A percentile compares a stretch with the other conserved stretches of the same genome.
These are phyloP conservation scores for Buphagus erythrorhynchus DNA, from an alignment of 2,797 vertebrate genomes.

Conservation along the genomic window DNA sequence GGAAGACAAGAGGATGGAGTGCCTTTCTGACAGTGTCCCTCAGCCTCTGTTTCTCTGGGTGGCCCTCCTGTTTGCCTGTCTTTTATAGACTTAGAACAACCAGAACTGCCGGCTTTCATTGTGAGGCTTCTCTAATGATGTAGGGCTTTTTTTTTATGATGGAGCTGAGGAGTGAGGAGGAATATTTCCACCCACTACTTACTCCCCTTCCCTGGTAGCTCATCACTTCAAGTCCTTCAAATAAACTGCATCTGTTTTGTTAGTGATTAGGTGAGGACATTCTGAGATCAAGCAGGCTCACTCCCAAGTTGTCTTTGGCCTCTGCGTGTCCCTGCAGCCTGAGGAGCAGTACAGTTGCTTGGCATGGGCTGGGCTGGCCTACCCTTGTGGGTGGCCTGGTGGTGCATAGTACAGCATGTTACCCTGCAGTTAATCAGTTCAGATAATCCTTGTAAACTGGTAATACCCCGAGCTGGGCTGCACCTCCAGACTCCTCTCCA, in stretches of 20 bases:
- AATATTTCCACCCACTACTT: neutral
- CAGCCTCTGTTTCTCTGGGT: neutral
- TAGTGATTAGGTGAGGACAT: neutral
- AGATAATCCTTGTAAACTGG: slow-evolving; percentile 67
- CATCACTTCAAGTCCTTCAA: neutral
- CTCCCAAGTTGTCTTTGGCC: neutral
- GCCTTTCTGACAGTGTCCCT: neutral
- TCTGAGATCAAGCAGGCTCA: neutral
- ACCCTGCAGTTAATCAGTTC: slow-evolving; percentile 64
- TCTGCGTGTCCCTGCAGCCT: neutral
- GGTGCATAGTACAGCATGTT: slow-evolving; percentile 64
- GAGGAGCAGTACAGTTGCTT: neutral
- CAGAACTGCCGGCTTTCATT: neutral
- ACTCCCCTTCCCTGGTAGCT: neutral
- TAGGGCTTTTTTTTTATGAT: neutral
- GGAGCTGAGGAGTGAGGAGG: neutral
- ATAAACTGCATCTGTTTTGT: neutral
- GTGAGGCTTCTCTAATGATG: neutral
- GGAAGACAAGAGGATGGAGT: neutral
- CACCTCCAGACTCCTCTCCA: neutral
- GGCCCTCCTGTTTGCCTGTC: neutral
- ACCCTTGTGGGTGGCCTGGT: slow-evolving; percentile 6
- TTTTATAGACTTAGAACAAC: neutral
- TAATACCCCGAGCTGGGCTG: slow-evolving; percentile 34
- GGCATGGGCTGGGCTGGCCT: neutral